Evolutionary conservation across 2,113 vertebrate species (phyloP), one percentile per base, ranked within the genome.

Genomic region (Saccopteryx leptura): DNA sequence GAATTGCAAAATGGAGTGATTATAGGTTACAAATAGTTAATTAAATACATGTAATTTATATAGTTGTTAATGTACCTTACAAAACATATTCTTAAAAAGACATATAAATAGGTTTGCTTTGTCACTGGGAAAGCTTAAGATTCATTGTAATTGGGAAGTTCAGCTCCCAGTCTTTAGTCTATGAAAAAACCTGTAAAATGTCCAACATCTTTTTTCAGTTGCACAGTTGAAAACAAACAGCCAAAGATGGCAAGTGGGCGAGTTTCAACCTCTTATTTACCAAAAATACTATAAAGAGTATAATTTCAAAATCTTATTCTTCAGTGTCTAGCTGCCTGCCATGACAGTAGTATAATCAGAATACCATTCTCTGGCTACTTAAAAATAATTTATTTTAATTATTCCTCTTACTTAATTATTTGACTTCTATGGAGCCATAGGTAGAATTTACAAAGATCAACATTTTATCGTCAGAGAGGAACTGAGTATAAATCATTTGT

Each of bases 351-450:
- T 39, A 6, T 81, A 90, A 63, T 95, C 60, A 33, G 50, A 61
- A 12, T 54, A 71, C 50, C 48, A 76, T 56, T 80, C 7, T 4
- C 8, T 56, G 52, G 6, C 24, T 90, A 94, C 90, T 95, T 80
- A 93, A 90, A 96, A 91, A 89, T 87, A 91, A 89, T 96, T 33
- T 69, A 39, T 72, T 72, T 66, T 54, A 93, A 54, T 87, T 56
- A 93, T 76, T 11, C 12, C 50, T 76, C 69, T 83, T 95, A 46
- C 23, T 83, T 48, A 87, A 87, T 93, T 78, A 78, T 78, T 76
- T 96, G 11, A 83, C 12, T 83, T 90, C 13, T 65, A 1, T 52
- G 24, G 19, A 90, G 1, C 10, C 56, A 60, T 17, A 71, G 28
- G 21, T 90, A 95, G 9, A 80, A 58, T 75, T 72, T 84, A 93